phyloP scores from a whole-genome alignment of 2,888 invertebrate species.

The Hipparchia semele region DNA sequence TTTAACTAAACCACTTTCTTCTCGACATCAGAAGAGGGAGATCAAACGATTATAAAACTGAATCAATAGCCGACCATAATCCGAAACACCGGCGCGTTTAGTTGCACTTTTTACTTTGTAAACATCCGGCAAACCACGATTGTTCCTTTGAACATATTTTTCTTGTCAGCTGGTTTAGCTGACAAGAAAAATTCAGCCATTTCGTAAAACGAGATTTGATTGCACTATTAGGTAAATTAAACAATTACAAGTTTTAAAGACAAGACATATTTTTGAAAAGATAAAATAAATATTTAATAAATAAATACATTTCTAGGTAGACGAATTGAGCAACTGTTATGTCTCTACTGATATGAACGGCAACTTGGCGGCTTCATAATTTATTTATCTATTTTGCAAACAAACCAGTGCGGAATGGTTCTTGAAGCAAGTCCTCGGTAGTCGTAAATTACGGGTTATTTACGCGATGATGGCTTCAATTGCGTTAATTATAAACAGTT shows the following conservation, averaged over 20 bases:
- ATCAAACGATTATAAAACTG: not conserved
- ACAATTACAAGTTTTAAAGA: too few relatives aligned
- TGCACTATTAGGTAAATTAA: too few relatives aligned
- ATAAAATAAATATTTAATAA: too few relatives aligned
- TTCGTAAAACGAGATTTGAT: too few relatives aligned
- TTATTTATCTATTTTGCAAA: not conserved
- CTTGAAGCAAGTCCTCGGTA: not conserved
- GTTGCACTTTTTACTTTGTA: constrained; percentile 6
- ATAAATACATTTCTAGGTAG: too few relatives aligned
- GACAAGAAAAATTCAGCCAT: too few relatives aligned
- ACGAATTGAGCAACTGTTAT: too few relatives aligned
- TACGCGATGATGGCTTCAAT: constrained; percentile 29
- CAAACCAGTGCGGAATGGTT: not conserved
- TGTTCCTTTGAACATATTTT: not conserved
- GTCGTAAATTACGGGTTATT: constrained; percentile 22
- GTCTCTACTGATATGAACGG: too few relatives aligned
- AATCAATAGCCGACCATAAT: not conserved
- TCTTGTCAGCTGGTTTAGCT: too few relatives aligned
- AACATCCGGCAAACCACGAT: constrained; percentile 3
- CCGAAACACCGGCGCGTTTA: constrained; percentile 5
- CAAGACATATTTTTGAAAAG: too few relatives aligned
- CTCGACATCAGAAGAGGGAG: not conserved
- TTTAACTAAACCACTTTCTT: not conserved
- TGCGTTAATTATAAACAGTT: constrained; percentile 24
- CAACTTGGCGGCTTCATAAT: too few relatives aligned